Evolutionary conservation across 2,888 invertebrate species (phyloP), one percentile per base, ranked within the genome.

Genomic region (Coelinius sp.): DNA sequence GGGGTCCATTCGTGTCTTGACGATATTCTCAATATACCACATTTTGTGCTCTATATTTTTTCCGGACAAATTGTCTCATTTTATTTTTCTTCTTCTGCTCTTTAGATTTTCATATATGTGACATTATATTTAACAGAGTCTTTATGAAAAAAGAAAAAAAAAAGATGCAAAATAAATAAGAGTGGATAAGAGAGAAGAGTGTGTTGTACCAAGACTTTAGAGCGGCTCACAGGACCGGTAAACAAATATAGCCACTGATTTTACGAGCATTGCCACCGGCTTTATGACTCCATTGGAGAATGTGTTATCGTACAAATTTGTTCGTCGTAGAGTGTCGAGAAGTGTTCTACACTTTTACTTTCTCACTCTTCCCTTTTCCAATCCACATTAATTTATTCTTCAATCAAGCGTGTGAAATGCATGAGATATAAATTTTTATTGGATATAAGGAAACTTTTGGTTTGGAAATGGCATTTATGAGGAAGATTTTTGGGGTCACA

Each of bases 231-330:
- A 22, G 8, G 25, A 8, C 71, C 73, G 75, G 73, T 75, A 80
- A 80, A 81, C 82, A 77, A 81, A 82, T 79, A 78, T 78, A 80
- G 76, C 75, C 63, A 22, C 63, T 62, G 73, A 76, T 76, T 82
- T 82, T 81, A 82, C 76, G 80, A 75, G 70, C 72, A 65, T 72
- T 67, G 72, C 68, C 70, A 76, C 49, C 70, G 68, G 73, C 49
- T 73, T 79, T 74, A 77, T 72, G 46, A 66, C 68, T 64, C 66
- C 56, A 70, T 74, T 65, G 76, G 74, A 76, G 77, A 77, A 73
- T 79, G 76, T 76, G 76, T 79, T 78, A 80, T 81, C 77, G 77
- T 52, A 67, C 75, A 76, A 77, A 77, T 77, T 75, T 76, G 63
- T 38, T 70, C 41, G 52, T 25, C 24, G 59, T 22, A 12, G 52